Evolutionary conservation across 2,888 invertebrate species (phyloP).

Genomic region (Campaea margaritaria): DNA sequence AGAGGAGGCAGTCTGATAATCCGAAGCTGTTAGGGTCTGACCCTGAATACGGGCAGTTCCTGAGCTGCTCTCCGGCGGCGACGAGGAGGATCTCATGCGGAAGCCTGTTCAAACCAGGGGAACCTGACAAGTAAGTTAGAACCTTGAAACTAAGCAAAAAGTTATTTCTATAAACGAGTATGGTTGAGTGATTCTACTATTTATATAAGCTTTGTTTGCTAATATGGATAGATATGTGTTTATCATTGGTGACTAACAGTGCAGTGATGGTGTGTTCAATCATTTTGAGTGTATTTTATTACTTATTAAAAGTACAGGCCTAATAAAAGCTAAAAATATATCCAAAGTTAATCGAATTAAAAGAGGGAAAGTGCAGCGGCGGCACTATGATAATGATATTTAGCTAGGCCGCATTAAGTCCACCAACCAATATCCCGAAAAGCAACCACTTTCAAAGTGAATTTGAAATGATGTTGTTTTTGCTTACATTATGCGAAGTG

Average conservation of each 20-base stretch:
- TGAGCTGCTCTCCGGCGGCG: conserved; percentile 92
- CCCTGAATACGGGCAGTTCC: conserved; percentile 86
- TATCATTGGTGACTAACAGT: too few species aligned
- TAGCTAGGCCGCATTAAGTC: conserved; percentile 23
- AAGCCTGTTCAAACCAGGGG: conserved; percentile 92
- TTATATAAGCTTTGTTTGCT: too few species aligned
- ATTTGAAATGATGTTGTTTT: conserved; percentile 31
- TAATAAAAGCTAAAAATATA: too few species aligned
- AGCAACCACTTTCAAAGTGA: conserved; percentile 28
- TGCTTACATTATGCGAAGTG: conserved; percentile 32
- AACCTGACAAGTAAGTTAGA: conserved; percentile 84
- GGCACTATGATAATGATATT: conserved; percentile 24
- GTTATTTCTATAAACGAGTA: neutral
- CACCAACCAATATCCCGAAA: conserved; percentile 7
- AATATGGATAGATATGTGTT: too few species aligned
- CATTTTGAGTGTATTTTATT: too few species aligned
- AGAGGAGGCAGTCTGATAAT: conserved; percentile 83
- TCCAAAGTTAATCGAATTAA: too few species aligned
- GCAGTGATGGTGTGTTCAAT: too few species aligned
- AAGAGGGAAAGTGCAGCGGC: too few species aligned
- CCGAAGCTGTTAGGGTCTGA: conserved; percentile 87
- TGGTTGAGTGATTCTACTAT: neutral
- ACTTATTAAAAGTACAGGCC: too few species aligned
- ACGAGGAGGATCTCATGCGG: conserved; percentile 96
- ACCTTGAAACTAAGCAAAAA: neutral